phyloP scores from a whole-genome alignment of 2,113 vertebrate species.

The Eleginops maclovinus region DNA sequence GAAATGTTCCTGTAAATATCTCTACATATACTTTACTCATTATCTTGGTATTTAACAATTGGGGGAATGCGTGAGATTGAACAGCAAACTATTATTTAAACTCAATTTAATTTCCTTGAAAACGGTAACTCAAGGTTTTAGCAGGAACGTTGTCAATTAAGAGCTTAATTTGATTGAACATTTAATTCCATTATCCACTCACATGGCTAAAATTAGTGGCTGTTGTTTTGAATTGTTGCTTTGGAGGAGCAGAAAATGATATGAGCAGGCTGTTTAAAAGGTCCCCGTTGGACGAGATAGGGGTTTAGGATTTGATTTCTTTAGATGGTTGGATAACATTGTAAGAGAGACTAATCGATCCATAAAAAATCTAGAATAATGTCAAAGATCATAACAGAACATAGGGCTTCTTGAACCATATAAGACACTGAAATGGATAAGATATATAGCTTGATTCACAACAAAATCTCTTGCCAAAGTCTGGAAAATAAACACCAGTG shows the following conservation, averaged over 20 bases:
- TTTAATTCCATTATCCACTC: conserved; percentile 30
- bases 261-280: background rate
- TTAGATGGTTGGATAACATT: background rate
- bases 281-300: background rate
- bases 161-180: conserved; percentile 8
- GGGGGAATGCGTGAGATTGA: background rate
- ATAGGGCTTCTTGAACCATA: background rate
- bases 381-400: background rate
- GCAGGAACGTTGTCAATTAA: background rate
- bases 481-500: background rate
- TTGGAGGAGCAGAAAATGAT: background rate
- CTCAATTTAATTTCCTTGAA: background rate
- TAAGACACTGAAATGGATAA: background rate
- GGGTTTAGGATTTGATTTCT: conserved; percentile 1
- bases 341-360: background rate
- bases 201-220: background rate
- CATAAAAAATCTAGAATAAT: conserved; percentile 8
- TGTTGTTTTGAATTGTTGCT: background rate
- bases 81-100: background rate
- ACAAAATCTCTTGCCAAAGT: background rate
- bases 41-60: background rate
- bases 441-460: conserved; percentile 7
- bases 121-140: background rate
- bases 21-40: background rate
- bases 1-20: background rate